Conservation (phyloP, 2,113 vertebrate genomes). For the Aldabrachelys gigantea region DNA sequence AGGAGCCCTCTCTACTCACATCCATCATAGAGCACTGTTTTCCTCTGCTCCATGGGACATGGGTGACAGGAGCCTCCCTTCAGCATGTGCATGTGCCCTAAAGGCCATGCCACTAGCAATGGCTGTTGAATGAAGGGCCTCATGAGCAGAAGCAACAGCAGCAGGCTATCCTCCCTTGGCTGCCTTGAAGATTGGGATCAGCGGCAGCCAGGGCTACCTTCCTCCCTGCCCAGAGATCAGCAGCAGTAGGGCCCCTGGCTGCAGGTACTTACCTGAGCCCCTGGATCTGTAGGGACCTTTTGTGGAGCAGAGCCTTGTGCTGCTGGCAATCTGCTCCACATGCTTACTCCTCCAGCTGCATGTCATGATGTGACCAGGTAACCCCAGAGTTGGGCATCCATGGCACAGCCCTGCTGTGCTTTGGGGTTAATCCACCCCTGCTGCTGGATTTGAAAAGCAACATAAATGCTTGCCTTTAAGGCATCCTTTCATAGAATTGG, state of each 20-base stretch:
- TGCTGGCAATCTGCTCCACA: background rate
- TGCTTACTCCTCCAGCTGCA: background rate
- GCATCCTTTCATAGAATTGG: background rate
- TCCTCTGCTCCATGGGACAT: background rate
- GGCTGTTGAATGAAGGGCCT: background rate
- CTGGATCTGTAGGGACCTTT: background rate
- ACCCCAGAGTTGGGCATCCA: background rate
- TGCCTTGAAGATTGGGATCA: background rate
- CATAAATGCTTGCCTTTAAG: background rate
- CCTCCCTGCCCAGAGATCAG: background rate
- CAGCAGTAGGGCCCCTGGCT: background rate
- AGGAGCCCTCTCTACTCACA: background rate
- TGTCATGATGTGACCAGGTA: background rate
- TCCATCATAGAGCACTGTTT: background rate
- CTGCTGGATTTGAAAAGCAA: background rate
- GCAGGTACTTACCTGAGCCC: background rate
- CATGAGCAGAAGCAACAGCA: background rate
- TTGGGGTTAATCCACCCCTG: background rate
- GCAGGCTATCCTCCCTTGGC: background rate
- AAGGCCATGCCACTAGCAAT: background rate
- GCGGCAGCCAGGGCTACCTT: background rate
- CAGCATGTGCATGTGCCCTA: background rate
- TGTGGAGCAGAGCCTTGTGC: background rate
- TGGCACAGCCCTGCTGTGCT: background rate
- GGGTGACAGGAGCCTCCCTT: background rate